Percentiles rank a stretch among this genome's conserved stretches.
These are phyloP conservation scores for Drosophila kepulauana DNA, from an alignment of 1,140 invertebrate species.

Conservation along the genomic window DNA sequence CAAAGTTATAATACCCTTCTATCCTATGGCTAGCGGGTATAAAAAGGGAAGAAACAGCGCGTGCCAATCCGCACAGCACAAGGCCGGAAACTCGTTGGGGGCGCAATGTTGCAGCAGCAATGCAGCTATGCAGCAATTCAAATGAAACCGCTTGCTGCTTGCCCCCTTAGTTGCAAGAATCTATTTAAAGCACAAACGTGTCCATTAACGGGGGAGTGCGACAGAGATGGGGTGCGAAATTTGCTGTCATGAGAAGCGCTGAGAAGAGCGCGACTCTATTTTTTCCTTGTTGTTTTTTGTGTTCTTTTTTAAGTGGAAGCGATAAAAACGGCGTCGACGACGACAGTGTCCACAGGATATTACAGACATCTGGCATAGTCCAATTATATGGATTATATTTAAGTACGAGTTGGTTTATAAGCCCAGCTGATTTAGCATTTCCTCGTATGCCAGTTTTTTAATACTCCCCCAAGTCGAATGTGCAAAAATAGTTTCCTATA, in stretches of 20 bases:
- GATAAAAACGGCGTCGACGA: conserved; percentile 27
- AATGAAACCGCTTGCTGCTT: conserved; percentile 22
- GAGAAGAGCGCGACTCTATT: conserved; percentile 23
- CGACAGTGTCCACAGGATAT: not conserved
- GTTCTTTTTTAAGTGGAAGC: conserved; percentile 37
- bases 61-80: conserved; percentile 37
- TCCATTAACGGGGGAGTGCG: not conserved
- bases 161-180: conserved; percentile 16
- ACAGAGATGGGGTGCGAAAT: not conserved
- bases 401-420: not conserved
- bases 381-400: not conserved
- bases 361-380: conserved; percentile 3
- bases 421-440: not conserved
- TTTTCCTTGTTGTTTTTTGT: not conserved
- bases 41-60: conserved; percentile 13
- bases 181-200: conserved; percentile 39
- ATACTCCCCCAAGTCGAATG: not conserved
- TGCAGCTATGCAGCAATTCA: conserved; percentile 39
- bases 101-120: not conserved
- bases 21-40: no score
- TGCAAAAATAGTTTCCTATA: not conserved
- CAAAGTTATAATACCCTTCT: no score
- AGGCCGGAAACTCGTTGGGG: conserved; percentile 44
- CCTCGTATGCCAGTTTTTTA: not conserved
- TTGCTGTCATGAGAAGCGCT: conserved; percentile 14